Evolutionary conservation across 2,888 invertebrate genomes (phyloP).

Genomic region (Heliothis peltigera): DNA sequence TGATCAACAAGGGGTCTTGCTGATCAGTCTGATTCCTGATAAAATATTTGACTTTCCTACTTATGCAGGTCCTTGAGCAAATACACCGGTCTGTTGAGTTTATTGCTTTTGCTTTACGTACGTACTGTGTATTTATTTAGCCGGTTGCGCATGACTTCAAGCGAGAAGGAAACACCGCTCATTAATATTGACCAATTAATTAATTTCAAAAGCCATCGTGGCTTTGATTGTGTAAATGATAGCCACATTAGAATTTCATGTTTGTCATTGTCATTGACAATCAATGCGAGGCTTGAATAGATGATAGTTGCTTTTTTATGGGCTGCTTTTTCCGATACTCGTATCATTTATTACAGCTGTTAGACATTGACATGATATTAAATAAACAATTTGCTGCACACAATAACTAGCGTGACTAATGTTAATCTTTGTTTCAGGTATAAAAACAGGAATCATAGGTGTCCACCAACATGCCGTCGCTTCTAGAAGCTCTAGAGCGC

Average conservation of each 20-base stretch:
- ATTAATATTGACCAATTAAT: constrained; percentile 68
- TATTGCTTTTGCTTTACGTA: constrained; percentile 67
- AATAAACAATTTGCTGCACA: background rate
- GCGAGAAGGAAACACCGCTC: constrained; percentile 71
- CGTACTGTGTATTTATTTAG: constrained; percentile 64
- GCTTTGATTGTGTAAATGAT: constrained; percentile 52
- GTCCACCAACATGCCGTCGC: constrained; percentile 93
- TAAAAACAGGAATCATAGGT: constrained; percentile 32
- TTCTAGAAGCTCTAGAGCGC: constrained; percentile 96
- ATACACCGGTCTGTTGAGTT: constrained; percentile 68
- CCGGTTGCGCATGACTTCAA: constrained; percentile 71
- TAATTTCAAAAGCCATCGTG: constrained; percentile 64
- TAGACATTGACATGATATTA: constrained; percentile 3
- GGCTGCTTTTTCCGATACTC: constrained; percentile 9
- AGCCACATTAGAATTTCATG: constrained; percentile 26
- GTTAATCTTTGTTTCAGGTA: constrained; percentile 66
- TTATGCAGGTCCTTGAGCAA: constrained; percentile 63
- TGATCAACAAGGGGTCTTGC: background rate
- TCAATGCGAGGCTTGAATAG: constrained; percentile 36
- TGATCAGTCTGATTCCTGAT: constrained; percentile 22
- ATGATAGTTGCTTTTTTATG: constrained; percentile 39
- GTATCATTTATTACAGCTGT: constrained; percentile 29
- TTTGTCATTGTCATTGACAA: constrained; percentile 41
- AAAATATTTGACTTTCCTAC: constrained; percentile 40
- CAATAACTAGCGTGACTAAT: background rate